Percentiles rank a stretch among this genome's conserved stretches.
These are phyloP conservation scores for Echeneis naucrates DNA, from an alignment of 2,797 vertebrate species.

Conservation along the genomic window DNA sequence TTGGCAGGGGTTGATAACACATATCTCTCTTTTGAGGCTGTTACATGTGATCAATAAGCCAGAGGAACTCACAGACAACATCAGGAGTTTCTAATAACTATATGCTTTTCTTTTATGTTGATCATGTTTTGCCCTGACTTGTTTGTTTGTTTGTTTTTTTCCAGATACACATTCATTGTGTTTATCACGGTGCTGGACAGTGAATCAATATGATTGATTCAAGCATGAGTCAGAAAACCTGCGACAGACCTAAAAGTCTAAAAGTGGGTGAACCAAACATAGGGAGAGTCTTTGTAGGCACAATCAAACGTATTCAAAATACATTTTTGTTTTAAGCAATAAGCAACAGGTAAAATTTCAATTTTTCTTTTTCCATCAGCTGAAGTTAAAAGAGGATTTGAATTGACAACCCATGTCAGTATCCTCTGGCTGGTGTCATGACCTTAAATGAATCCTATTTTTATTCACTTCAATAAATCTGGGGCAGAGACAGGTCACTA, in stretches of 20 bases:
- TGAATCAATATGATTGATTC: constrained; percentile 16
- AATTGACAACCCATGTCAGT: not conserved
- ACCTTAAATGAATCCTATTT: constrained; percentile 2
- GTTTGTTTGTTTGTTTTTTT: too few relatives aligned
- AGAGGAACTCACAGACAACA: constrained; percentile 5
- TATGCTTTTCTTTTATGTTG: constrained; percentile 3
- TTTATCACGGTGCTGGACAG: constrained; percentile 3
- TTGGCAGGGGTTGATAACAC: constrained; percentile 37
- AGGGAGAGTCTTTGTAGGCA: not conserved
- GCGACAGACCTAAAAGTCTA: constrained; percentile 6
- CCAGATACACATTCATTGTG: not conserved
- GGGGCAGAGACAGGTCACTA: constrained; percentile 3
- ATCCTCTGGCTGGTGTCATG: constrained; percentile 1
- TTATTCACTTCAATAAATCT: constrained; percentile 6
- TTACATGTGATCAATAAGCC: not conserved
- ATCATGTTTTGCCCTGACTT: not conserved
- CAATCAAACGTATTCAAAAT: not conserved
- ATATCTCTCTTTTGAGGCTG: not conserved
- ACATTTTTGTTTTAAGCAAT: not conserved
- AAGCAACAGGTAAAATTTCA: too few relatives aligned
- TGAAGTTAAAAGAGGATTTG: not conserved
- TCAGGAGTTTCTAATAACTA: not conserved
- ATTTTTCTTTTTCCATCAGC: not conserved
- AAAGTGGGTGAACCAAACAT: not conserved
- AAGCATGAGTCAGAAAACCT: constrained; percentile 7